Evolutionary conservation across 2,888 invertebrate species (phyloP), one percentile per base, ranked within the genome.

Genomic region (Diplazon laetatorius): DNA sequence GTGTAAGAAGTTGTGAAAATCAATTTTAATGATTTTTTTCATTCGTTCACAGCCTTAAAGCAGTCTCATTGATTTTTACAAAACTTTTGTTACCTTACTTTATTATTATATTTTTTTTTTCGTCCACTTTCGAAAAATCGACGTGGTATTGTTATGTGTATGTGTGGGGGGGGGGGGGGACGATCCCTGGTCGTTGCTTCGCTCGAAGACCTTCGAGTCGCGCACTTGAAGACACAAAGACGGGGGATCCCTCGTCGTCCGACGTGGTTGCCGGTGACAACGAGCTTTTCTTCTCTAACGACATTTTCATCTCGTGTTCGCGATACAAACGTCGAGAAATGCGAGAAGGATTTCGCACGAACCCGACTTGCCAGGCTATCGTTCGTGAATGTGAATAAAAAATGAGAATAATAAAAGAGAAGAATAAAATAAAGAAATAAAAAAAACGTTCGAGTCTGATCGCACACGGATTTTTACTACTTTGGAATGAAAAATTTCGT

Each of bases 261-360:
- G 14, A 22, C 18, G 16, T 18, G 25, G 42, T 16, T 22, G 12
- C 42, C 10, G 25, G 48, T 25, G 44, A 44, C n/a, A 60, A 60
- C 22, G 42, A 60, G n/a, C 60, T 42, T 60, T 60, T 60, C 14
- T 42, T 22, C 44, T 44, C 60, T 60, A 44, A 60, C 60, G 14
- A 60, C 42, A 22, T 60, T 39, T 42, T 22, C 20, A 22, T 60
- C 16, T 60, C 16, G 14, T 14, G 25, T 60, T 6, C 48, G n/a
- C n/a, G n/a, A 18, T 9, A 20, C 18, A 48, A 1, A 1, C 48
- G 9, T 18, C 9, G 8, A 6, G 10, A 18, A 5, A 48, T 2
- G 10, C 18, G 18, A 6, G 10, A 48, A 18, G 18, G 20, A 18
- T 16, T 18, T n/a, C n/a, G 18, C 48, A 48, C 10, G 10, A 10